Evolutionary conservation across 1,140 invertebrate genomes (phyloP), one percentile per base, ranked within the genome.

Genomic region (Euschistus heros): DNA sequence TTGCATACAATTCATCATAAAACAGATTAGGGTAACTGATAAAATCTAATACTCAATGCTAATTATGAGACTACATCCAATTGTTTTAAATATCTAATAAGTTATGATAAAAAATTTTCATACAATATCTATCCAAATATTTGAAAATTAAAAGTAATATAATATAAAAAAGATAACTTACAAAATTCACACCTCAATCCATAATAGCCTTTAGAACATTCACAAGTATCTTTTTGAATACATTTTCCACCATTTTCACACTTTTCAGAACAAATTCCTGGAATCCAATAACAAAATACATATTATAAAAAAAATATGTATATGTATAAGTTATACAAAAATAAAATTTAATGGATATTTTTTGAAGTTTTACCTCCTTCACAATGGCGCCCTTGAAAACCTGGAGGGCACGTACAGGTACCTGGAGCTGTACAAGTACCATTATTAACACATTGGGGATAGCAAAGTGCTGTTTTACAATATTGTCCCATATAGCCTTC

Each of bases 191-290:
- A 95, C 63, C 84, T 82, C 24, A 86, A 77, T 65, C 92, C 92
- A 77, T 91, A 94, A 75, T 89, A 94, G 44, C 92, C 92, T 76
- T 88, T 90, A 2, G 90, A 81, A 76, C 92, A 94, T 70, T 88
- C 84, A 72, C 92, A 94, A 10, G 86, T 91, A 73, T 94, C 91
- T 74, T 94, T 94, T 74, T 93, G 89, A 71, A 94, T 82, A 74
- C 92, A 95, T 80, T 94, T 94, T 13, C 92, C 92, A n/a, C 91
- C 91, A 74, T 95, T 94, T 64, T 90, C 76, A 77, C 92, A 95
- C 76, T 92, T 92, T 70, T 93, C 84, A 44, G 84, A 80, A 75
- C 92, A 95, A 74, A 95, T 94, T 71, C 92, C 91, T 92, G 74
- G 57, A 80, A 80, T 67, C 72, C 73, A 70, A 62, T 55, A 67